Conservation (phyloP, 2,797 vertebrate genomes). For the Psittacula derbiana region DNA sequence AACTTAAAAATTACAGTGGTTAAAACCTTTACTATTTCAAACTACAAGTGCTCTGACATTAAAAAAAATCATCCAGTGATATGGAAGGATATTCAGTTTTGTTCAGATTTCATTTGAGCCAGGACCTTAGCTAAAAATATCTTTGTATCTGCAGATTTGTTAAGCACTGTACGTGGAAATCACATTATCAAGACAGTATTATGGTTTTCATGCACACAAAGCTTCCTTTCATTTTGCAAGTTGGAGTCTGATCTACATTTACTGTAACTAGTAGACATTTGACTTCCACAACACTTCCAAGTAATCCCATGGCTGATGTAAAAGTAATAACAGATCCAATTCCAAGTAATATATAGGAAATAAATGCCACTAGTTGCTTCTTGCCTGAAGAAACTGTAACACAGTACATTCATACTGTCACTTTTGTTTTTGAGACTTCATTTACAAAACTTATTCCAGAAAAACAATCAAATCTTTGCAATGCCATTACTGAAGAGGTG, state of each 20-base stretch:
- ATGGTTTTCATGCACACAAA: neutral
- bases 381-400: conserved; percentile 2
- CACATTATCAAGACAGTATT: neutral
- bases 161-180: neutral
- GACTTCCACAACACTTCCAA: conserved; percentile 40
- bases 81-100: neutral
- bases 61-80: neutral
- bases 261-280: conserved; percentile 7
- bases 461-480: neutral
- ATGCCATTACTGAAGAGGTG: neutral
- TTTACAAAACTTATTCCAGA: neutral
- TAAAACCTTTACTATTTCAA: neutral
- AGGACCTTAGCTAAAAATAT: neutral
- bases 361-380: neutral
- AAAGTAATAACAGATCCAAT: neutral
- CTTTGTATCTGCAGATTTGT: neutral
- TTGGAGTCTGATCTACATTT: neutral
- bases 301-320: neutral
- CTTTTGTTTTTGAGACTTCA: neutral
- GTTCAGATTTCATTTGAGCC: neutral
- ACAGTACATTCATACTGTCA: neutral
- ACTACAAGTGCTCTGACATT: neutral
- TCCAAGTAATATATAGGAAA: conserved; percentile 38
- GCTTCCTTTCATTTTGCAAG: neutral
- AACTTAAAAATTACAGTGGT: neutral